Evolutionary conservation across 2,888 invertebrate genomes (phyloP).

Genomic region (Liodrosophila aerea): DNA sequence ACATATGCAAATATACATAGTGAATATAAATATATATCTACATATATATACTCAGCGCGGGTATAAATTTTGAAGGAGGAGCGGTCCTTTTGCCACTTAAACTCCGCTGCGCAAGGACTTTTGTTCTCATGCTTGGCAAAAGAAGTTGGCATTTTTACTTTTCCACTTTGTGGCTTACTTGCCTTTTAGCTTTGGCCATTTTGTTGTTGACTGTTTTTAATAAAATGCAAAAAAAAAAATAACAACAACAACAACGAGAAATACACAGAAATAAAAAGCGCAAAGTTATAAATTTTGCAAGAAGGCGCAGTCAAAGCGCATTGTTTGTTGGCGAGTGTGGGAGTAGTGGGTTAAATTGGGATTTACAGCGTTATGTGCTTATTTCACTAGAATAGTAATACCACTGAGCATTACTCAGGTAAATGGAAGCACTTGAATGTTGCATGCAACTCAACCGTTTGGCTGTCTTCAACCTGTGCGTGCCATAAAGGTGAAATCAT

Average conservation of each 20-base stretch:
- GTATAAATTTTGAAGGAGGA: slow-evolving; percentile 36
- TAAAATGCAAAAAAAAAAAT: slow-evolving; percentile 50
- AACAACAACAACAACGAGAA: slow-evolving; percentile 19
- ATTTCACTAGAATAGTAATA: slow-evolving; percentile 16
- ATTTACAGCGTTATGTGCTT: slow-evolving; percentile 49
- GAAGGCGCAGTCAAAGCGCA: slow-evolving; percentile 67
- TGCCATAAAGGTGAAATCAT: slow-evolving; percentile 61
- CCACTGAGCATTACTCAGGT: slow-evolving; percentile 16
- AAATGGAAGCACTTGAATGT: slow-evolving; percentile 19
- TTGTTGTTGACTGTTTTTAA: slow-evolving; percentile 69
- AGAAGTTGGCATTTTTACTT: slow-evolving; percentile 71
- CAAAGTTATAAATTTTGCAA: slow-evolving; percentile 71
- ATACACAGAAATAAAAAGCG: slow-evolving; percentile 52
- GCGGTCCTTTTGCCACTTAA: slow-evolving; percentile 58
- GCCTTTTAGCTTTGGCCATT: slow-evolving; percentile 74
- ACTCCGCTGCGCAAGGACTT: slow-evolving; percentile 57
- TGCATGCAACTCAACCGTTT: slow-evolving; percentile 63
- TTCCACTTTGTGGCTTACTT: slow-evolving; percentile 74
- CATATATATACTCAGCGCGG: slow-evolving; percentile 12
- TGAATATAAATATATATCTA: slow-evolving; percentile 11
- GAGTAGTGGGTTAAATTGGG: slow-evolving; percentile 39
- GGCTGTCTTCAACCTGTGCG: slow-evolving; percentile 40
- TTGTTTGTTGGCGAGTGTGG: slow-evolving; percentile 47
- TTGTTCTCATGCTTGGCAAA: slow-evolving; percentile 44
- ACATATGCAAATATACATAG: slow-evolving; percentile 62